Conservation (phyloP, 2,888 invertebrate species). For the Pecten maximus region DNA sequence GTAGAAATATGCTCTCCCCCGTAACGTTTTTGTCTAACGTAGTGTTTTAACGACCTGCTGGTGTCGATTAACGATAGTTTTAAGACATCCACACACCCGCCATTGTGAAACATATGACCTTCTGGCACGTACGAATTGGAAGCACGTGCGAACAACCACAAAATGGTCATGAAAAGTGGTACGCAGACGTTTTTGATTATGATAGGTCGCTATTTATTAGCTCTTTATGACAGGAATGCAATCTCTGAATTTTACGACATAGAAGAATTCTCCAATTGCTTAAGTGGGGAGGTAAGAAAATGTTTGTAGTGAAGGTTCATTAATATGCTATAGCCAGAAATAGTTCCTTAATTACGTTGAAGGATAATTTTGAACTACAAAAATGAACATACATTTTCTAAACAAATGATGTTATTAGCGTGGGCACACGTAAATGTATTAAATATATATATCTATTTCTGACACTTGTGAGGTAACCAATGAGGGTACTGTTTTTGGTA, state of each 20-base stretch:
- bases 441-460: not conserved
- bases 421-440: not conserved
- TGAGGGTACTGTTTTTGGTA: not conserved
- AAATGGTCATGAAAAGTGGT: slow-evolving; percentile 20
- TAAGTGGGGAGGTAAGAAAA: not conserved
- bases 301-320: not conserved
- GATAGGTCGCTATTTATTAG: slow-evolving; percentile 13
- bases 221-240: slow-evolving; percentile 21
- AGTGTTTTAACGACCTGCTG: not conserved
- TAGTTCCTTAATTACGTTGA: not conserved
- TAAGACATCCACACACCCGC: not conserved
- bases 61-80: not conserved
- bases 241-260: not conserved
- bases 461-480: not conserved
- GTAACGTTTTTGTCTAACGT: not conserved
- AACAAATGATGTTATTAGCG: not conserved
- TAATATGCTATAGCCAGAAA: not conserved
- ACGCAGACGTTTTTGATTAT: not conserved
- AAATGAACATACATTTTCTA: not conserved
- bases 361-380: not conserved
- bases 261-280: slow-evolving; percentile 1
- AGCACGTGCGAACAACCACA: slow-evolving; percentile 10
- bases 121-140: not conserved
- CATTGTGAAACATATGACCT: slow-evolving; percentile 4
- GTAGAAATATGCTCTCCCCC: not conserved